Base-by-base conservation (phyloP, 2,888 invertebrate species). In the Thecocarcelia acutangulata region DNA sequence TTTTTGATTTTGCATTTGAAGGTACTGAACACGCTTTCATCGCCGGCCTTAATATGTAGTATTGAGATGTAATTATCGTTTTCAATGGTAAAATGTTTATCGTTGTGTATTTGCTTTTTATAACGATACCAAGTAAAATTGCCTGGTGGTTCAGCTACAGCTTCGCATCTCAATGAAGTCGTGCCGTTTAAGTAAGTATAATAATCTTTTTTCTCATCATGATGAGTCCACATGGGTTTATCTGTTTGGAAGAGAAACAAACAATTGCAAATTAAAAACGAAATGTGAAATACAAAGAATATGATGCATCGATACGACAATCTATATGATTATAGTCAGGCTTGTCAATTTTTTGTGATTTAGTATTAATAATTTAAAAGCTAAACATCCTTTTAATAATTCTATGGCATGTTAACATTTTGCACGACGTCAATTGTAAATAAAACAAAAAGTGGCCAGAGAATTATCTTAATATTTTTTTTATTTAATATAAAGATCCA, bases 101-200 rank as follows among this genome's bases (percentile, higher is more conserved):
- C 87, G 81, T 88, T 87, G 86, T 88, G 87, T 78, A 90, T 73
- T 52, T 88, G 85, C 84, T 90, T 88, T 85, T 89, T 87, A 77
- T 88, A 87, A 70, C 89, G 89, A 69, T 86, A 87, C 93, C 93
- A 93, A 61, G 90, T 90, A 84, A 93, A 93, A 61, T 90, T 91
- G n/a, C 93, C 92, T 15, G 91, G 89, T 0, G 93, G 93, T 86
- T 92, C 92, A 5, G 92, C 92, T 80, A 91, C 90, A 68, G 92
- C 93, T 85, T 92, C 90, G 89, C 94, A 94, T 13, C 92, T 92
- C 77, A 94, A 90, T 87, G 93, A 93, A 2, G 92, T 92, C 37
- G 89, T 90, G 17, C 93, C 93, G 48, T 92, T 92, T 59, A 93
- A 85, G 66, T 90, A 91, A 8, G 89, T 90, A 61, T 89, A 91